phyloP scores from a whole-genome alignment of 92 coral and sea anemone species.

The Palythoa heliodiscus region DNA sequence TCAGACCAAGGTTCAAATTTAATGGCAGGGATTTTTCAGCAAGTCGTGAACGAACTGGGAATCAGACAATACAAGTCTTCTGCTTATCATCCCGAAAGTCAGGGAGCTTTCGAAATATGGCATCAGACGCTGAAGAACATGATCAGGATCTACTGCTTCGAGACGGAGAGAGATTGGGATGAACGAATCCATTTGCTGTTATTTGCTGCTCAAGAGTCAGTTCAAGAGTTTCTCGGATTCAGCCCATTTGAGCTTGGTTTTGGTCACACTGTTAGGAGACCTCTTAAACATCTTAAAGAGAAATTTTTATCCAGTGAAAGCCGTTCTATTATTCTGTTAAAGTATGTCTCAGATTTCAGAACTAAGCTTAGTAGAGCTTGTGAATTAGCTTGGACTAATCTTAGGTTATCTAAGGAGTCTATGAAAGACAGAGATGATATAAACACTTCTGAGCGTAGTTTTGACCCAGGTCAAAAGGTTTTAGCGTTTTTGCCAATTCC shows the following conservation, averaged over 20 bases:
- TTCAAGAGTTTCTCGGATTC: too few species aligned
- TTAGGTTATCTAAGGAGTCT: background rate
- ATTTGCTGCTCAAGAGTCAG: too few species aligned
- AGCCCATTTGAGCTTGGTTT: too few species aligned
- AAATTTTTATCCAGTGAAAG: too few species aligned
- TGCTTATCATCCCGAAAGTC: conserved; percentile 64
- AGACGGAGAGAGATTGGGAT: too few species aligned
- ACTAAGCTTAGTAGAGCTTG: background rate
- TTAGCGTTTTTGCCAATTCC: conserved; percentile 28
- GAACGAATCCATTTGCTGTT: too few species aligned
- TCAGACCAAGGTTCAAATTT: conserved; percentile 74
- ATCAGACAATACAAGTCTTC: conserved; percentile 48
- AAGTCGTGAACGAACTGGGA: conserved; percentile 67
- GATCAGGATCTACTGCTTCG: too few species aligned
- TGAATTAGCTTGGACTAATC: conserved; percentile 4
- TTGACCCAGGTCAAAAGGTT: conserved; percentile 29
- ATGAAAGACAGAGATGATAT: background rate
- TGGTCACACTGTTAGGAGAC: too few species aligned
- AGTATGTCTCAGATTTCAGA: too few species aligned
- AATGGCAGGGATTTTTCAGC: conserved; percentile 61
- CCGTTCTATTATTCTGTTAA: too few species aligned
- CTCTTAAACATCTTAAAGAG: too few species aligned
- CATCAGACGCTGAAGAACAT: conserved; percentile 21
- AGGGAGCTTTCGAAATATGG: conserved; percentile 44
- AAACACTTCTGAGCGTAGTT: background rate